phyloP scores from a whole-genome alignment of 2,888 invertebrate genomes.

The Euclidia mi region DNA sequence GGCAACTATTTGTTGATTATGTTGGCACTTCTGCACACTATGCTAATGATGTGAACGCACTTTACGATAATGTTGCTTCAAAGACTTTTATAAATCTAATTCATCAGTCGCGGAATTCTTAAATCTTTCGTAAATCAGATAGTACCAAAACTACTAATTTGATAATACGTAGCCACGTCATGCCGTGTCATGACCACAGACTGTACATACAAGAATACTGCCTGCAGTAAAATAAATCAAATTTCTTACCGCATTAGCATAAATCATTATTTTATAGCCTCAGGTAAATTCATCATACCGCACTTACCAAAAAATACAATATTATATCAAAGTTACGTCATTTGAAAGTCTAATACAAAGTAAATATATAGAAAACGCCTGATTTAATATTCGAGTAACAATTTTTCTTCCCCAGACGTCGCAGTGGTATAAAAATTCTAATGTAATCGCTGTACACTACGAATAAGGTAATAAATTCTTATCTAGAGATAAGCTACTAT shows the following conservation, averaged over 20 bases:
- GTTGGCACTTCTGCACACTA: no score
- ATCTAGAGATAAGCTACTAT: conserved; percentile 71
- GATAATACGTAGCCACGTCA: no score
- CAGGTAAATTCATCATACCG: conserved; percentile 18
- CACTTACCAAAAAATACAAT: conserved; percentile 30
- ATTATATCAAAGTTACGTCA: conserved; percentile 28
- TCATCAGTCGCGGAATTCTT: no score
- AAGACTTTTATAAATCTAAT: no score
- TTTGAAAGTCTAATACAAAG: conserved; percentile 48
- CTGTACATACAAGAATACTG: no score
- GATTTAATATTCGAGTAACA: conserved; percentile 52
- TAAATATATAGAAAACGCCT: conserved; percentile 47
- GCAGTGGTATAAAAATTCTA: conserved; percentile 55
- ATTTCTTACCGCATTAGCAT: conserved; percentile 9
- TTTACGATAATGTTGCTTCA: no score
- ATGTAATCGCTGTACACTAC: conserved; percentile 60
- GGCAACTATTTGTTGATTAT: no score
- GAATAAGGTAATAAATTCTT: conserved; percentile 66
- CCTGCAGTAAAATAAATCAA: not conserved
- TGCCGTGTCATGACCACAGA: no score
- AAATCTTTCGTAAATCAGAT: no score
- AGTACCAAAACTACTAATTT: no score
- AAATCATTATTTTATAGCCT: conserved; percentile 18
- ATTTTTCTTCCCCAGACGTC: conserved; percentile 53
- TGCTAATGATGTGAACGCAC: no score